Base-by-base conservation (phyloP, 2,113 vertebrate genomes). In the Thomomys bottae region DNA sequence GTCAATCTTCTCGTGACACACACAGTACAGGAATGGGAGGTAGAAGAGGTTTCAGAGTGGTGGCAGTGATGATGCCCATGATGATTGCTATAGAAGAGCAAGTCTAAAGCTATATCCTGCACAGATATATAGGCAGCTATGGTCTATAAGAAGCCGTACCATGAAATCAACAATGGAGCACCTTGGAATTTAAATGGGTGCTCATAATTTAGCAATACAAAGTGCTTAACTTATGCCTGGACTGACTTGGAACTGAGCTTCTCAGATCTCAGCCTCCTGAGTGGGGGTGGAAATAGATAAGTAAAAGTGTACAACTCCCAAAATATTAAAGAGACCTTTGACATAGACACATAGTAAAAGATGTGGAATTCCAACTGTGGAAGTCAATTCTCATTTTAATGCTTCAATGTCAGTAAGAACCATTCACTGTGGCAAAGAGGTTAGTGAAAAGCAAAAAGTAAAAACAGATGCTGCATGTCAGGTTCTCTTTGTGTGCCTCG, bases 261-360 rank as follows among this genome's bases (percentile, higher is more conserved):
- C n/a, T n/a, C n/a, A n/a, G n/a, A n/a, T n/a, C n/a, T n/a, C n/a
- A n/a, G n/a, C n/a, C n/a, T n/a, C 68, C 66, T 21, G 36, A 54
- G 73, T 61, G 36, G 64, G 23, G 34, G 5, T 26, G 3, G 9
- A 76, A 87, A 84, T 36, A 54, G 24, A 7, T 24, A 28, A 76
- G 36, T 78, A 18, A 21, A 42, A 14, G 45, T 76, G 8, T 68
- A 38, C 61, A 91, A 92, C 85, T 89, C 81, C 28, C n/a, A 64
- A 91, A 92, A 38, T 57, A n/a, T 20, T 66, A 80, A 81, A 87
- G 64, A n/a, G 23, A 91, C 28, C 34, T 67, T 67, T 54, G 38
- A 61, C 28, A 42, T 28, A 82, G 72, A 73, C 10, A 80, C 42
- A 64, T 75, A 66, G 57, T 34, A 70, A 54, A 54, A 54, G 49